Percentiles rank a stretch among this genome's conserved stretches.
phyloP scores from a whole-genome alignment of 1,140 invertebrate species.

The Ctenoplectra terminalis region DNA sequence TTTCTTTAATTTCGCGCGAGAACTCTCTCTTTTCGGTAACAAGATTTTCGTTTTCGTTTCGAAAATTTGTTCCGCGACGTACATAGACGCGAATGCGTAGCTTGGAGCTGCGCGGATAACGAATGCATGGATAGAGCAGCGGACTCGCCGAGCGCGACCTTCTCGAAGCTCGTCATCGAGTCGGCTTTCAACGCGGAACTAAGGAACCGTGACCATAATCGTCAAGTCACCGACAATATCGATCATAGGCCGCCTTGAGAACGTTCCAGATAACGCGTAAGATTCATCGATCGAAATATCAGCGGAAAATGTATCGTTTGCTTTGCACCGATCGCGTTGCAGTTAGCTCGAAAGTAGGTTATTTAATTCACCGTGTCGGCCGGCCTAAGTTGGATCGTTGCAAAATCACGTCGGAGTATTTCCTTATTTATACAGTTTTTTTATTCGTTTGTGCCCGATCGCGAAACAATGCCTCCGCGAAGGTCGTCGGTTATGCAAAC shows the following conservation, averaged over 20 bases:
- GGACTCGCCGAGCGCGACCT: no score
- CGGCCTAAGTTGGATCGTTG: neutral
- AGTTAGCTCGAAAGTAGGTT: no score
- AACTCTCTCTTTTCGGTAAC: neutral
- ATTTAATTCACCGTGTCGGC: no score
- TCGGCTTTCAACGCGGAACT: slow-evolving; percentile 25
- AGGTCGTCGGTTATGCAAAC: slow-evolving; percentile 62
- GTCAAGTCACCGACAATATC: slow-evolving; percentile 1
- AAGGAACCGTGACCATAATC: slow-evolving; percentile 16
- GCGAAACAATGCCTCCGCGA: slow-evolving; percentile 59
- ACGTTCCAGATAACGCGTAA: neutral
- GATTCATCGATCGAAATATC: no score
- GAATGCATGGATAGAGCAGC: no score
- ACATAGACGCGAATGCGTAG: no score
- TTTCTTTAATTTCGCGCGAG: slow-evolving; percentile 44
- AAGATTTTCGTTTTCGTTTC: no score
- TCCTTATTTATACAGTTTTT: neutral
- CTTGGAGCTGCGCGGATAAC: no score
- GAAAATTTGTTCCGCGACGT: no score
- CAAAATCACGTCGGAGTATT: neutral
- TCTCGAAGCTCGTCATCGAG: slow-evolving; percentile 5
- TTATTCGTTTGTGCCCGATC: neutral
- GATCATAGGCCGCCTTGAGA: neutral
- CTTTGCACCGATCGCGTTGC: no score
- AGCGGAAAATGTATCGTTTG: no score